phyloP scores from a whole-genome alignment of 1,140 invertebrate species.

The Listronotus bonariensis region DNA sequence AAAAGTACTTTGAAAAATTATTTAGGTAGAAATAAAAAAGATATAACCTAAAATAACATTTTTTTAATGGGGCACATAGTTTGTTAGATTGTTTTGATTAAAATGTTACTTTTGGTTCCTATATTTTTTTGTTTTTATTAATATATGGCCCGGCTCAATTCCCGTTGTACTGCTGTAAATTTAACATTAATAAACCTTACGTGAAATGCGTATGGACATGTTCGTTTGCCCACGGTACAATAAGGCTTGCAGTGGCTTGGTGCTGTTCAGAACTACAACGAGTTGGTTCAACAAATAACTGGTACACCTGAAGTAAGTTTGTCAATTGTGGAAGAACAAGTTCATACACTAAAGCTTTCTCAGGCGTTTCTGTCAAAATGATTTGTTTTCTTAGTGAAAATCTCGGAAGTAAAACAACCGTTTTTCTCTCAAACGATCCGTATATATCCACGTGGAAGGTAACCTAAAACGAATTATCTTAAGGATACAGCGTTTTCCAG shows the following conservation, averaged over 20 bases:
- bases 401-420: slow-evolving; percentile 61
- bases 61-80: too few relatives aligned
- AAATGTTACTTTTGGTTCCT: too few relatives aligned
- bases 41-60: too few relatives aligned
- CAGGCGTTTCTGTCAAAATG: slow-evolving; percentile 60
- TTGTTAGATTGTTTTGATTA: too few relatives aligned
- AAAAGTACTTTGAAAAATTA: too few relatives aligned
- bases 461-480: slow-evolving; percentile 57
- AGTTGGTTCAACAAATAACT: slow-evolving; percentile 61
- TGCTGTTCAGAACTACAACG: slow-evolving; percentile 57
- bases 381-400: slow-evolving; percentile 48
- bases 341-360: slow-evolving; percentile 64
- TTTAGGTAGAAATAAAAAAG: too few relatives aligned
- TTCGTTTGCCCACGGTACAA: slow-evolving; percentile 68
- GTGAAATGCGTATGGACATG: slow-evolving; percentile 65
- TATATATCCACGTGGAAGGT: slow-evolving; percentile 69
- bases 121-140: too few relatives aligned
- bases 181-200: slow-evolving; percentile 54
- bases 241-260: slow-evolving; percentile 64
- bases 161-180: too few relatives aligned
- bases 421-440: slow-evolving; percentile 60
- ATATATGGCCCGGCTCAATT: too few relatives aligned
- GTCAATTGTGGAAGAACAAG: slow-evolving; percentile 62
- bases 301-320: slow-evolving; percentile 64
- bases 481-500: too few relatives aligned